phyloP scores from a whole-genome alignment of 2,797 vertebrate species.

The Toxotes lorentzi region DNA sequence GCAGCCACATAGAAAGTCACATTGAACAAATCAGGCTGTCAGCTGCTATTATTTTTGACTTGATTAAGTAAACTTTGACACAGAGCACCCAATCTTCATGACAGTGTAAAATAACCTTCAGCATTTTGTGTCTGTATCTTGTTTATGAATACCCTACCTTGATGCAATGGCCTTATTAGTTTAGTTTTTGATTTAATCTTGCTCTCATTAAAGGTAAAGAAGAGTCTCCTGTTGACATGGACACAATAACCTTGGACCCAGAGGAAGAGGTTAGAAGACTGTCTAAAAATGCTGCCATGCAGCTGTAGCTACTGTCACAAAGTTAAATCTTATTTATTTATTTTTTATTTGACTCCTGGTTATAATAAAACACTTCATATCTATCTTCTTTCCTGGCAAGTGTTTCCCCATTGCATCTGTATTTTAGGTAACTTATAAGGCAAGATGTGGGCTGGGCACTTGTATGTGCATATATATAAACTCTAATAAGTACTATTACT shows the following conservation, averaged over 20 bases:
- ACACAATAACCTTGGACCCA: constrained; percentile 94
- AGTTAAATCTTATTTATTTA: not conserved
- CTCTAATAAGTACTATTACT: not conserved
- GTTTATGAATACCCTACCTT: not conserved
- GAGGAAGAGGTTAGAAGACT: constrained; percentile 92
- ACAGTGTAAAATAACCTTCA: too few relatives aligned
- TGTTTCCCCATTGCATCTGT: not conserved
- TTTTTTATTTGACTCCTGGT: too few relatives aligned
- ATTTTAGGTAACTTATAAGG: not conserved
- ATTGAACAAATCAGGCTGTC: not conserved
- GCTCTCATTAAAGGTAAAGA: constrained; percentile 81
- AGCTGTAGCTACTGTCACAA: not conserved
- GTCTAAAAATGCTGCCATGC: not conserved
- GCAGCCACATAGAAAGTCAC: not conserved
- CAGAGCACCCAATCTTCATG: not conserved
- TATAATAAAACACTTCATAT: not conserved
- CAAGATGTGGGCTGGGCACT: not conserved
- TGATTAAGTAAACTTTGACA: not conserved
- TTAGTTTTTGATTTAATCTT: not conserved
- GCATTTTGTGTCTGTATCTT: not conserved
- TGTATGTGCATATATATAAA: not conserved
- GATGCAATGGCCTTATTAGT: not conserved
- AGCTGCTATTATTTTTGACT: not conserved
- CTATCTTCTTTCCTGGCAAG: not conserved
- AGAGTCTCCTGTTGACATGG: constrained; percentile 97